phyloP scores from a whole-genome alignment of 2,113 vertebrate genomes.

The Edolisoma coerulescens region DNA sequence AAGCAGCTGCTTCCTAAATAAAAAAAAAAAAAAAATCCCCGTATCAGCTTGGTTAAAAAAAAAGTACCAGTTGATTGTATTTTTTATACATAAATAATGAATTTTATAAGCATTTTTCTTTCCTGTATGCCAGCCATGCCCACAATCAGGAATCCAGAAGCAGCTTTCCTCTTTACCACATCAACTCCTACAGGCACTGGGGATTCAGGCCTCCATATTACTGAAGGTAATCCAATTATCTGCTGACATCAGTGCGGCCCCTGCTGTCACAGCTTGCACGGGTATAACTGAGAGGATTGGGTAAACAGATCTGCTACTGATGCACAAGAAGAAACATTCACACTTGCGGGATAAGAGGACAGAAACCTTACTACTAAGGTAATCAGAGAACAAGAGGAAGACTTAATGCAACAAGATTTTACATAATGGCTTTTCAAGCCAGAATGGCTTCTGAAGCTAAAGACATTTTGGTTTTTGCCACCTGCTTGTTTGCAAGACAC shows the following conservation, averaged over 20 bases:
- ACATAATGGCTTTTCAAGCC: neutral
- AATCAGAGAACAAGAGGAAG: neutral
- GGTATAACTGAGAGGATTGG: neutral
- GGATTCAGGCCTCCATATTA: neutral
- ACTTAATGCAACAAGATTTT: neutral
- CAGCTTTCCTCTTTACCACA: neutral
- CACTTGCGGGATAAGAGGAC: neutral
- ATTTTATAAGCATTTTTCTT: neutral
- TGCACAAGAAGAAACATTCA: neutral
- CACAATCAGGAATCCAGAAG: neutral
- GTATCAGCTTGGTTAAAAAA: neutral
- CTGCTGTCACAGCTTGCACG: neutral
- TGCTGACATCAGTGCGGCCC: neutral
- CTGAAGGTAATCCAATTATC: constrained; percentile 16
- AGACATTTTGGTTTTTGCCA: neutral
- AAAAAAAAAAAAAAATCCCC: neutral
- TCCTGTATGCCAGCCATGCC: neutral
- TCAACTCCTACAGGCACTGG: neutral
- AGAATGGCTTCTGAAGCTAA: neutral
- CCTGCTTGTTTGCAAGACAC: neutral
- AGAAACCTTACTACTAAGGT: neutral
- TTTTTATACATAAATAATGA: neutral
- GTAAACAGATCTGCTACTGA: neutral
- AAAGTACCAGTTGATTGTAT: neutral
- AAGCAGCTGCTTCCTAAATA: neutral